Evolutionary conservation across 92 coral and sea anemone genomes (phyloP).

Genomic region (Actinernus sp.): DNA sequence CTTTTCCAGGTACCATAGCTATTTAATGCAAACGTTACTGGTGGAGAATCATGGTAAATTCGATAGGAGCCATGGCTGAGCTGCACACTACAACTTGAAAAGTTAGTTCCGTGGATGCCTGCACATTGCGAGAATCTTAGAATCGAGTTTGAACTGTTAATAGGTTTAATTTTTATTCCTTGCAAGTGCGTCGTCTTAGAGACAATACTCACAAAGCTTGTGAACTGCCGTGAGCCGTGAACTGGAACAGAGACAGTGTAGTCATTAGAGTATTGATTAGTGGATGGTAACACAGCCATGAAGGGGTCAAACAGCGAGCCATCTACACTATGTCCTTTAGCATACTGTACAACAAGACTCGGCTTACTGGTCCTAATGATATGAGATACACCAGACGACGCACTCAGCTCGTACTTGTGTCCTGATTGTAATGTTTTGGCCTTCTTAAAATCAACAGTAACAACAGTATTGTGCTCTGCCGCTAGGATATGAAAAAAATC

Average conservation of each 20-base stretch:
- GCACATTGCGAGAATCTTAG: conserved; percentile 2
- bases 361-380: conserved; percentile 67
- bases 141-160: neutral
- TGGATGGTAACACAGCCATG: conserved; percentile 81
- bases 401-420: conserved; percentile 32
- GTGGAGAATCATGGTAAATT: conserved; percentile 67
- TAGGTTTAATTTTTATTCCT: neutral
- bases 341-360: conserved; percentile 78
- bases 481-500: conserved; percentile 83
- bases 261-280: conserved; percentile 70
- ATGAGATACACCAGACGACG: conserved; percentile 31
- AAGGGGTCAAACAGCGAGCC: conserved; percentile 51
- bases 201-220: conserved; percentile 35
- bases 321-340: conserved; percentile 32
- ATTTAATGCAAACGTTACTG: conserved; percentile 61
- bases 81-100: conserved; percentile 5
- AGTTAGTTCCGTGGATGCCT: neutral
- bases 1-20: conserved; percentile 63
- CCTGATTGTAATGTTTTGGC: conserved; percentile 39
- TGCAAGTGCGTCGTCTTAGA: conserved; percentile 21
- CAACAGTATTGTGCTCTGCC: conserved; percentile 57
- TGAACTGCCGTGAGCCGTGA: neutral
- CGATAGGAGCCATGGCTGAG: conserved; percentile 44
- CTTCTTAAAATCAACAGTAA: conserved; percentile 36
- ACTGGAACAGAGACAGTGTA: conserved; percentile 63